Evolutionary conservation across 2,888 invertebrate genomes (phyloP), one percentile per base, ranked within the genome.

Genomic region (Polydrusus tereticollis): DNA sequence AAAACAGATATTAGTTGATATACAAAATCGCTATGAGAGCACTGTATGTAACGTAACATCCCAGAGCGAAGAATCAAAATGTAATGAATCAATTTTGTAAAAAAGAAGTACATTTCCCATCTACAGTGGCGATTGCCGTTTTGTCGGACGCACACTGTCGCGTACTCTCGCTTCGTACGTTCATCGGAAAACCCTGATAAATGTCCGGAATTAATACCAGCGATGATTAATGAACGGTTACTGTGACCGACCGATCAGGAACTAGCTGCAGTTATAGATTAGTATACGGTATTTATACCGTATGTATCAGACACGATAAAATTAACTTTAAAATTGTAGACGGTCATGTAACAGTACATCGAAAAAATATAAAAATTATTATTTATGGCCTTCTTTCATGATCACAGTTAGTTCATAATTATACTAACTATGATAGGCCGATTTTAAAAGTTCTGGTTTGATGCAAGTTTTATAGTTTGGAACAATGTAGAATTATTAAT

Each of bases 121-220:
- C 69, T 52, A 29, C 50, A 50, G 26, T 50, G 50, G 50, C 50
- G 38, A 57, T 38, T 57, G 57, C 62, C 52, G 55, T 69, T 69
- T 66, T 66, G 66, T 63, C 55, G 65, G 70, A 58, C 65, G 45
- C 47, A 69, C 14, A 69, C 45, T 23, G 63, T 58, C 62, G 18
- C 68, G 59, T 57, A 62, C 50, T 63, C 50, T 33, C 50, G 45
- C 50, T 59, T 66, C 52, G 52, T 33, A 59, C 65, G 47, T 65
- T 64, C 64, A 69, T 68, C 80, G 81, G 81, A 82, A 81, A 81
- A 80, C 80, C 78, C 77, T 81, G 82, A 83, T 83, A 82, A 82
- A 83, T 82, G 83, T 77, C 81, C 81, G 79, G 80, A 72, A 82
- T 83, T 83, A 83, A 83, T 82, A 82, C 81, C 81, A 79, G 78